Evolutionary conservation across 1,140 invertebrate genomes (phyloP).

Genomic region (Gryon sp.): DNA sequence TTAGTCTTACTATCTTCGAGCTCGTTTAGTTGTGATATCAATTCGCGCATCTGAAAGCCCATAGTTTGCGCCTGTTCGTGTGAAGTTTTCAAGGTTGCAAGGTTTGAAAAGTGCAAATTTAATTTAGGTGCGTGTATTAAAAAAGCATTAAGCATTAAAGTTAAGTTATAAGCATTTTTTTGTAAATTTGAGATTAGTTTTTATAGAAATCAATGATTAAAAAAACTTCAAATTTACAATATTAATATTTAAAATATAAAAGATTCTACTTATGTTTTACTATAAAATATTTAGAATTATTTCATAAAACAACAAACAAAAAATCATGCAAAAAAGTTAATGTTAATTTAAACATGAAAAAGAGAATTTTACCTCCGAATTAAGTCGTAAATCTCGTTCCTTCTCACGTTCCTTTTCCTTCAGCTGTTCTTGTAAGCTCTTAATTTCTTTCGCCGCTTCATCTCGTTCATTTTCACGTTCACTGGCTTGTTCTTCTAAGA

Average conservation of each 20-base stretch:
- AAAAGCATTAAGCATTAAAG: too few species aligned
- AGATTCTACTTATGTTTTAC: too few species aligned
- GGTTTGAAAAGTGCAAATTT: conserved; percentile 38
- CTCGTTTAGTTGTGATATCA: conserved; percentile 82
- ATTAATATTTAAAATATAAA: too few species aligned
- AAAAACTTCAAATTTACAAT: too few species aligned
- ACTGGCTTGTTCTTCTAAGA: conserved; percentile 88
- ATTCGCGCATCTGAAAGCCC: conserved; percentile 85
- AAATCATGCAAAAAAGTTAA: conserved; percentile 4
- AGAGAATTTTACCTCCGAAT: conserved; percentile 72
- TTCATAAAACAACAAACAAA: background rate
- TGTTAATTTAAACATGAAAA: background rate
- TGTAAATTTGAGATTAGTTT: too few species aligned
- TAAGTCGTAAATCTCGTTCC: conserved; percentile 75
- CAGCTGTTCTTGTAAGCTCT: conserved; percentile 82
- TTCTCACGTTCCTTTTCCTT: conserved; percentile 83
- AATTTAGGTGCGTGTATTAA: conserved; percentile 32
- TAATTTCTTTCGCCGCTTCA: conserved; percentile 84
- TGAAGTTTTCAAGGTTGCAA: conserved; percentile 22
- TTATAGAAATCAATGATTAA: too few species aligned
- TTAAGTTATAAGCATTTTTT: too few species aligned
- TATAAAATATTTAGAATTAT: too few species aligned
- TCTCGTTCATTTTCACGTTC: conserved; percentile 89
- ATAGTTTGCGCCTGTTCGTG: conserved; percentile 83
- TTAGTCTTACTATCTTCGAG: conserved; percentile 81